These are phyloP conservation scores for Oceanodroma tethys DNA, from an alignment of 2,113 vertebrate genomes.

Conservation along the genomic window DNA sequence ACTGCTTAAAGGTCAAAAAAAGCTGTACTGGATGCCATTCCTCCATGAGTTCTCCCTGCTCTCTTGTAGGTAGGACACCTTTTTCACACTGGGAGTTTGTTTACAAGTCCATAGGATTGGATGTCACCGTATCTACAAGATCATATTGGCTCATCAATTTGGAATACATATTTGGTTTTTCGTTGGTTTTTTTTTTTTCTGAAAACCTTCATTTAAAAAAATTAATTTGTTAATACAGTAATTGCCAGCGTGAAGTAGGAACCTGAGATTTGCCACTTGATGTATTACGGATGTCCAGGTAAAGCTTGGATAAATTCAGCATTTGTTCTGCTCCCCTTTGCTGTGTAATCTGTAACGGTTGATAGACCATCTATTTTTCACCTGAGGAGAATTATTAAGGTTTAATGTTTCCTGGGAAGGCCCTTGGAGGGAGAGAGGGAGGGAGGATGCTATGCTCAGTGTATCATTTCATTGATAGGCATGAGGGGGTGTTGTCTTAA, in stretches of 20 bases:
- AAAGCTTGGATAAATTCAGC: not conserved
- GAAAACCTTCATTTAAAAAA: not conserved
- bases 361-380: not conserved
- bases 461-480: not conserved
- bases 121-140: not conserved
- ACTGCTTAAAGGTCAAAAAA: not conserved
- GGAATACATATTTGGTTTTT: not conserved
- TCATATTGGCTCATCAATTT: not conserved
- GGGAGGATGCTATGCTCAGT: not conserved
- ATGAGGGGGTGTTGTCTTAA: not conserved
- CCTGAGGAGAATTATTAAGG: not conserved
- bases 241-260: not conserved
- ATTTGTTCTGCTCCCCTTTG: not conserved
- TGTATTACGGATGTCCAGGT: not conserved
- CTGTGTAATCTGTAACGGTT: not conserved
- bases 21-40: not conserved
- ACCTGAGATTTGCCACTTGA: not conserved
- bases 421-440: not conserved
- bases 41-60: not conserved
- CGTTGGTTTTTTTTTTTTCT: not conserved
- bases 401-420: not conserved
- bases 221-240: not conserved
- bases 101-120: not conserved
- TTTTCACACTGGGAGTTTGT: not conserved
- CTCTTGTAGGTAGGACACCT: rapidly evolving